Conservation (phyloP, 1,140 invertebrate genomes). For the Chymomyza costata region DNA sequence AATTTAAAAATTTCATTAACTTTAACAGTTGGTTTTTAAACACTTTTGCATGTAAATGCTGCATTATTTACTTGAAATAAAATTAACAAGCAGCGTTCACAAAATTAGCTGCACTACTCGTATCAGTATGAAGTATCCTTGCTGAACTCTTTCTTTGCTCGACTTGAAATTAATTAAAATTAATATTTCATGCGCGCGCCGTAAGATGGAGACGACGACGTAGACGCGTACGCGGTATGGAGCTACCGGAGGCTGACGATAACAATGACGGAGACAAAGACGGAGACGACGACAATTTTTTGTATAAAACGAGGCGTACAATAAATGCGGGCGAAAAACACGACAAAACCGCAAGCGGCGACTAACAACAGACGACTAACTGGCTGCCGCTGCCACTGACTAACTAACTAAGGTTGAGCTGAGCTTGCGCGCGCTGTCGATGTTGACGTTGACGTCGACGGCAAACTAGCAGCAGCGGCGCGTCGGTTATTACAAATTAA, state of each 20-base stretch:
- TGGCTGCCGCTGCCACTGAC: conserved; percentile 46
- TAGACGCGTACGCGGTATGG: too few species aligned
- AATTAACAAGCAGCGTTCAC: conserved; percentile 15
- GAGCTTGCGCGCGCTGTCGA: conserved; percentile 26
- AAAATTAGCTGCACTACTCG: conserved; percentile 10
- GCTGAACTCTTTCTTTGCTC: too few species aligned
- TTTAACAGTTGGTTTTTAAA: too few species aligned
- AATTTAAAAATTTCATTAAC: conserved; percentile 5
- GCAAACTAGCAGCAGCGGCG: not conserved
- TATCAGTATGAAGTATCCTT: conserved; percentile 17
- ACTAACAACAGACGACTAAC: conserved; percentile 68
- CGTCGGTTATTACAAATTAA: conserved; percentile 53
- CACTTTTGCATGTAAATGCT: conserved; percentile 28
- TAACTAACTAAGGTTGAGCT: conserved; percentile 47
- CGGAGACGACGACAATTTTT: conserved; percentile 12
- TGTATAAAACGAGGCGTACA: too few species aligned
- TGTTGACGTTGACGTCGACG: conserved; percentile 4
- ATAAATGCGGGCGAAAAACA: conserved; percentile 19
- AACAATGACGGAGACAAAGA: conserved; percentile 3
- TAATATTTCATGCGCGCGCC: too few species aligned
- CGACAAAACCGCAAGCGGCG: conserved; percentile 49
- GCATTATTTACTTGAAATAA: conserved; percentile 28
- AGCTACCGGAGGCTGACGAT: too few species aligned
- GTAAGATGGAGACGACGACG: too few species aligned
- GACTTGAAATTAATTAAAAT: too few species aligned